A percentile compares a stretch with the other conserved stretches of the same genome.
These are phyloP conservation scores for Psammodynastes pulverulentus DNA, from an alignment of 2,113 vertebrate species.

Conservation along the genomic window DNA sequence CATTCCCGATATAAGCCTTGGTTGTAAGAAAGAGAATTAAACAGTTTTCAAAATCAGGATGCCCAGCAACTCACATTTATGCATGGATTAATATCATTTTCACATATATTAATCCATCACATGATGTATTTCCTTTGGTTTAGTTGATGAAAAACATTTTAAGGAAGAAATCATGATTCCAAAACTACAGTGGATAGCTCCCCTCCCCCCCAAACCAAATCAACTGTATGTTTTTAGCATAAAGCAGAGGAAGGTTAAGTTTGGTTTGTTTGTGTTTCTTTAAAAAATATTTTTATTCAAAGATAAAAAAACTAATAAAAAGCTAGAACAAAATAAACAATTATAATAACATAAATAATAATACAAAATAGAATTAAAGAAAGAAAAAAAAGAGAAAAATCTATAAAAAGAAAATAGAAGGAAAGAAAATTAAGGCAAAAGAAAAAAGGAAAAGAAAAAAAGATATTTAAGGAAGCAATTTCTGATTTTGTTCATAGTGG, in stretches of 20 bases:
- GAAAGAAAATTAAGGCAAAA: neutral
- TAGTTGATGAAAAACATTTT: neutral
- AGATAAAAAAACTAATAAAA: neutral
- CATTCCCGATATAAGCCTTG: neutral
- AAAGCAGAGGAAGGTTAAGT: neutral
- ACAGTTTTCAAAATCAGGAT: neutral
- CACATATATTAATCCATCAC: neutral
- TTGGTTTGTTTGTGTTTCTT: neutral
- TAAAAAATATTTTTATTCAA: neutral
- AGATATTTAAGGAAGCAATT: neutral
- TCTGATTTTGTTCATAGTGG: neutral
- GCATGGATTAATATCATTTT: neutral
- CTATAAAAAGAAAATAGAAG: neutral
- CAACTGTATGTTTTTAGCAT: neutral
- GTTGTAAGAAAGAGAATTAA: neutral
- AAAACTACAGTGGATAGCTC: neutral
- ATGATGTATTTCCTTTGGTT: neutral
- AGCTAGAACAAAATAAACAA: neutral
- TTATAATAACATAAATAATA: neutral
- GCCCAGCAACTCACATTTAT: neutral
- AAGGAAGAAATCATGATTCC: neutral
- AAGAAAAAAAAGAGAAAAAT: neutral
- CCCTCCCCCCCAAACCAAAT: neutral
- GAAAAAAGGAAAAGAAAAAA: neutral
- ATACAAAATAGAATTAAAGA: neutral